Evolutionary conservation across 2,797 vertebrate species (phyloP).

Genomic region (Triplophysa bombifrons): DNA sequence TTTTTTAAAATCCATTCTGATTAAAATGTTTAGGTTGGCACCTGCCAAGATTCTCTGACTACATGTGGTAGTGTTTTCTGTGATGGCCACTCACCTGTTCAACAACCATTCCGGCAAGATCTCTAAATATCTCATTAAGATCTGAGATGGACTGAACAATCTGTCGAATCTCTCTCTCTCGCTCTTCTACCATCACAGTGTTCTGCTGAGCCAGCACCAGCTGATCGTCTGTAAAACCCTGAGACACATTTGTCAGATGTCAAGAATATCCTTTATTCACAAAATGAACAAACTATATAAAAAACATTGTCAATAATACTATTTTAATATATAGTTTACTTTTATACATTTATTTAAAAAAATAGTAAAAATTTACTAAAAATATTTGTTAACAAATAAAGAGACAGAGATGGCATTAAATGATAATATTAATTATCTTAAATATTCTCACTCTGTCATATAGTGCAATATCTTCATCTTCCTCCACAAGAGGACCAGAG

Average conservation of each 20-base stretch:
- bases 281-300: neutral
- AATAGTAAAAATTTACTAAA: too few relatives aligned
- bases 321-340: too few relatives aligned
- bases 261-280: neutral
- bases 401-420: neutral
- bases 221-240: constrained; percentile 96
- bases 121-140: constrained; percentile 95
- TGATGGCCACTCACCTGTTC: constrained; percentile 75
- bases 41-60: neutral
- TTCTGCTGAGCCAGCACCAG: constrained; percentile 90
- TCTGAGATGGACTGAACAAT: constrained; percentile 96
- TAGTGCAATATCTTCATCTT: constrained; percentile 87
- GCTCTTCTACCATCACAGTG: constrained; percentile 89
- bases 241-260: neutral
- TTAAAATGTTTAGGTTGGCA: neutral
- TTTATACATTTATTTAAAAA: too few relatives aligned
- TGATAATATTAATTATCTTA: neutral
- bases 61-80: neutral
- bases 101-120: constrained; percentile 89
- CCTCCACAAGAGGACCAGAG: constrained; percentile 94
- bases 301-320: too few relatives aligned
- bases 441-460: constrained; percentile 84
- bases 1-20: neutral
- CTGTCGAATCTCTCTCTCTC: constrained; percentile 91
- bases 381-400: neutral